Evolutionary conservation across 2,888 invertebrate genomes (phyloP), one percentile per base, ranked within the genome.

Genomic region (Lypha dubia): DNA sequence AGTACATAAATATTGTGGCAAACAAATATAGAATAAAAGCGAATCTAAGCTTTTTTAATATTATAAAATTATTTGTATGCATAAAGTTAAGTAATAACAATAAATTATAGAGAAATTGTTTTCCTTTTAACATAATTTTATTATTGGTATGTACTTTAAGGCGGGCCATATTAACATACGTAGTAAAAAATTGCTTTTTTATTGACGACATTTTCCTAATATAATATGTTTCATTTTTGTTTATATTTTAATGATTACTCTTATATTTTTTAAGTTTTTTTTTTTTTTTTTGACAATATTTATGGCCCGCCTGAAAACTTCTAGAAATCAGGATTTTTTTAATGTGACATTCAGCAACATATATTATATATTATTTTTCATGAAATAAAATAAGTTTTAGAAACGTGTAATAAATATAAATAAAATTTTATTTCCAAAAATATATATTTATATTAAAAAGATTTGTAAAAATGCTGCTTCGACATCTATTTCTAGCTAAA

Each of bases 291-390:
- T 20, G 7, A 11, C 3, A 5, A 11, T 20, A 46, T 46, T 20
- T 49, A 49, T 49, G 49, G 49, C 49, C 49, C 49, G 49, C 49
- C 49, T 20, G 20, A 49, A 49, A 49, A 49, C 20, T 49, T 7
- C n/a, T 20, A 49, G 22, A 20, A 49, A 8, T 20, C 9, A 3
- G 11, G 0, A 7, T 20, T 44, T n/a, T n/a, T n/a, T n/a, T n/a
- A 0, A 5, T n/a, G 6, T 0, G n/a, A 6, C n/a, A n/a, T n/a
- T 44, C 1, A 44, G n/a, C n/a, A 6, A n/a, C n/a, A 44, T n/a
- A 38, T 13, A 20, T 17, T 17, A 38, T 13, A 8, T 8, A 20
- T n/a, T n/a, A n/a, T n/a, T n/a, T n/a, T n/a, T n/a, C n/a, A n/a
- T n/a, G n/a, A n/a, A n/a, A n/a, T n/a, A n/a, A n/a, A n/a, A n/a